These are phyloP conservation scores for Drosophila infuscata DNA, from an alignment of 2,888 invertebrate species.

Conservation along the genomic window DNA sequence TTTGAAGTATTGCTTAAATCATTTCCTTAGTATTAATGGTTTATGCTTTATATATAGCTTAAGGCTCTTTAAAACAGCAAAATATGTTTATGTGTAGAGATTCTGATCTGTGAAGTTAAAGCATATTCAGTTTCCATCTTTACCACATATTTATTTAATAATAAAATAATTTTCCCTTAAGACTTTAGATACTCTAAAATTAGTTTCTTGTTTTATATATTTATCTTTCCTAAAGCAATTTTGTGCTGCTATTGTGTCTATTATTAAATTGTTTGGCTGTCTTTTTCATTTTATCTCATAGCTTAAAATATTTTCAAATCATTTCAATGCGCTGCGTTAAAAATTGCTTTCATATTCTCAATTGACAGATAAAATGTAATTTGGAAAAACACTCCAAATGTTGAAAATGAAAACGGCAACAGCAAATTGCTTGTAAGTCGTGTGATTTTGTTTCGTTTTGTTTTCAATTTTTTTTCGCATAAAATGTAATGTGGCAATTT, in stretches of 20 bases:
- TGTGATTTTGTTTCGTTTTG: background rate
- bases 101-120: background rate
- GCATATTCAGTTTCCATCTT: background rate
- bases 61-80: background rate
- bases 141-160: background rate
- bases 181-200: no score
- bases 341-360: conserved; percentile 29
- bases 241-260: no score
- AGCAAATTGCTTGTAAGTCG: conserved; percentile 5
- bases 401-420: background rate
- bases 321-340: conserved; percentile 5
- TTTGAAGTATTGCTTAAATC: background rate
- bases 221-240: background rate
- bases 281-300: background rate
- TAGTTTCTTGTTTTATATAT: background rate
- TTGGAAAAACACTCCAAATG: conserved; percentile 27
- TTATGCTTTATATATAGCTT: background rate
- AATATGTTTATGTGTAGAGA: background rate
- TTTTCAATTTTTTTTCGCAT: conserved; percentile 20
- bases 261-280: background rate
- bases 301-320: conserved; percentile 10
- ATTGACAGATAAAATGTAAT: conserved; percentile 40
- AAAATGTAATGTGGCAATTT: conserved; percentile 61
- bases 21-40: background rate
- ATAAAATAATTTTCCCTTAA: background rate